These are phyloP conservation scores for Unio delphinus DNA, from an alignment of 2,888 invertebrate genomes.

Conservation along the genomic window DNA sequence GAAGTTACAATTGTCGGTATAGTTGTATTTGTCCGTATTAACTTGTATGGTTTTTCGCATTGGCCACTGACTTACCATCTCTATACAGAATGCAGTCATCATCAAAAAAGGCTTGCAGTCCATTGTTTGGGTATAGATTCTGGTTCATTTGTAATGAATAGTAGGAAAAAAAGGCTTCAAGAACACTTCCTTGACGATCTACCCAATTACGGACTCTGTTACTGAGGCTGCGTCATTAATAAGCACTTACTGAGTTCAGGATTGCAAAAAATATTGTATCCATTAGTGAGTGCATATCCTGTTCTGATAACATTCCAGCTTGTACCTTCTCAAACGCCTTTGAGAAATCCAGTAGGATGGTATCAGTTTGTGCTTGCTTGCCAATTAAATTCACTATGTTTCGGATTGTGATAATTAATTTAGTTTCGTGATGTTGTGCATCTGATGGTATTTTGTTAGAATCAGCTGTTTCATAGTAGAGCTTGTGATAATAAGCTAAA, in stretches of 20 bases:
- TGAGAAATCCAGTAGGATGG: too few relatives aligned
- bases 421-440: too few relatives aligned
- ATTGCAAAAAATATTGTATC: neutral
- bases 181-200: slow-evolving; percentile 1
- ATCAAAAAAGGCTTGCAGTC: neutral
- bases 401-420: too few relatives aligned
- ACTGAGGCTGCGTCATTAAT: neutral
- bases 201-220: neutral
- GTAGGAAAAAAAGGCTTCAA: neutral
- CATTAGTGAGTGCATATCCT: neutral
- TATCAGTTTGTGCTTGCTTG: too few relatives aligned
- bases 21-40: neutral
- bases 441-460: too few relatives aligned
- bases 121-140: neutral
- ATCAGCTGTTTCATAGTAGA: too few relatives aligned
- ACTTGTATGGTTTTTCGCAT: neutral
- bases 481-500: too few relatives aligned
- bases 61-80: neutral
- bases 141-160: neutral
- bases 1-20: too few relatives aligned
- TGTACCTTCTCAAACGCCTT: too few relatives aligned
- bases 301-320: neutral
- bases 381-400: too few relatives aligned
- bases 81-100: neutral
- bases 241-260: neutral